Conservation (phyloP, 2,113 vertebrate species). For the Aptenodytes forsteri region DNA sequence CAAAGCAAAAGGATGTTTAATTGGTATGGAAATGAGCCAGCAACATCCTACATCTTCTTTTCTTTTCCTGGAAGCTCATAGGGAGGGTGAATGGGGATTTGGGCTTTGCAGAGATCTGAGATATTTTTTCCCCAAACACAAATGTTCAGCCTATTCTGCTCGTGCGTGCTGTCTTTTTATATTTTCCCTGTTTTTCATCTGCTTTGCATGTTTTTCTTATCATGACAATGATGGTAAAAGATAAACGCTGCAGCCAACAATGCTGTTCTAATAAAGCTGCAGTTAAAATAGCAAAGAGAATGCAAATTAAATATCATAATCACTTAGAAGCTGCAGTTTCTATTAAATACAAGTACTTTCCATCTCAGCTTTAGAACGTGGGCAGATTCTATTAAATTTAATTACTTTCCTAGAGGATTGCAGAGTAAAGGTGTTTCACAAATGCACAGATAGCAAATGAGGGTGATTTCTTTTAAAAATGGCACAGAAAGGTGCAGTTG, state of each 20-base stretch:
- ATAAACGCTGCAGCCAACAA: not conserved
- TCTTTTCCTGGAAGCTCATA: not conserved
- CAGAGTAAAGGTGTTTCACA: not conserved
- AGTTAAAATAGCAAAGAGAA: slow-evolving; percentile 16
- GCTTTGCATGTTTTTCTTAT: not conserved
- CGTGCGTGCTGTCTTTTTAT: not conserved
- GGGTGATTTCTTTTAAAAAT: not conserved
- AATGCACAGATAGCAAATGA: not conserved
- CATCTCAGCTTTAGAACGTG: not conserved
- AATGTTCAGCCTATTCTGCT: not conserved
- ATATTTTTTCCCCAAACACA: not conserved
- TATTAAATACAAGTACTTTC: slow-evolving; percentile 30
- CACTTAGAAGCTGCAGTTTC: not conserved
- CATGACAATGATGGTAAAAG: not conserved
- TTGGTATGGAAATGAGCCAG: slow-evolving; percentile 13
- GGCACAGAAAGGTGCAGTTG: not conserved
- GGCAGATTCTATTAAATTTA: slow-evolving; percentile 17
- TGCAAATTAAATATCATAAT: slow-evolving; percentile 25
- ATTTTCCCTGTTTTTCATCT: not conserved
- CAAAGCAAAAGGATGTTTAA: not conserved
- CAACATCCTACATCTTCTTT: not conserved
- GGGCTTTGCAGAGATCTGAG: slow-evolving; percentile 9
- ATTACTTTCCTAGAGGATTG: not conserved
- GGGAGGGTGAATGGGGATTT: not conserved
- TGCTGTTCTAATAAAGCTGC: not conserved